Percentiles rank a stretch among this genome's conserved stretches.
These are phyloP conservation scores for Apis dorsata DNA, from an alignment of 1,140 invertebrate species.

Conservation along the genomic window DNA sequence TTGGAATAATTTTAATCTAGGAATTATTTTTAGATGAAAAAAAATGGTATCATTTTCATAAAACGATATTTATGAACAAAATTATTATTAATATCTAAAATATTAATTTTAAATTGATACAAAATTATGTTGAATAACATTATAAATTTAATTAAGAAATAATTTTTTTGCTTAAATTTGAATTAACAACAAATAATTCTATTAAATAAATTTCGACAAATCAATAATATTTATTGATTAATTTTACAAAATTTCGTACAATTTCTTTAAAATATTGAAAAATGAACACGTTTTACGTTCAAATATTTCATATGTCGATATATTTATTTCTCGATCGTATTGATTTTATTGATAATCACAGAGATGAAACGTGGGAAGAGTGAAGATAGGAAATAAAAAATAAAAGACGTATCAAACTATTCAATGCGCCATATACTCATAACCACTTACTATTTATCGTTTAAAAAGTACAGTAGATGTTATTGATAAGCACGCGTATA, in stretches of 20 bases:
- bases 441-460: constrained; percentile 21
- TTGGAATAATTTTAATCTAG: no score
- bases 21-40: no score
- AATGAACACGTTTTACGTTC: neutral
- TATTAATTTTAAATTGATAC: no score
- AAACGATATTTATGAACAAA: no score
- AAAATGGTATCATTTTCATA: no score
- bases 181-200: no score
- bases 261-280: neutral
- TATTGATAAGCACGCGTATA: constrained; percentile 3
- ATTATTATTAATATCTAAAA: no score
- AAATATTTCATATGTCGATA: neutral
- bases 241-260: neutral
- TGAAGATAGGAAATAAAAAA: neutral
- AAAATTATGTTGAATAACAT: no score
- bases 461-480: neutral
- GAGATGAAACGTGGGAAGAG: neutral
- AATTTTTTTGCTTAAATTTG: no score
- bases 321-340: no score
- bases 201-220: neutral
- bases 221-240: neutral
- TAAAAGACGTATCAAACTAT: neutral
- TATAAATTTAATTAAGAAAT: no score
- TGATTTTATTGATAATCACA: neutral
- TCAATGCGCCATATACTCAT: neutral